Evolutionary conservation across 2,888 invertebrate species (phyloP), one percentile per base, ranked within the genome.

Genomic region (Drosophila parthenogenetica): DNA sequence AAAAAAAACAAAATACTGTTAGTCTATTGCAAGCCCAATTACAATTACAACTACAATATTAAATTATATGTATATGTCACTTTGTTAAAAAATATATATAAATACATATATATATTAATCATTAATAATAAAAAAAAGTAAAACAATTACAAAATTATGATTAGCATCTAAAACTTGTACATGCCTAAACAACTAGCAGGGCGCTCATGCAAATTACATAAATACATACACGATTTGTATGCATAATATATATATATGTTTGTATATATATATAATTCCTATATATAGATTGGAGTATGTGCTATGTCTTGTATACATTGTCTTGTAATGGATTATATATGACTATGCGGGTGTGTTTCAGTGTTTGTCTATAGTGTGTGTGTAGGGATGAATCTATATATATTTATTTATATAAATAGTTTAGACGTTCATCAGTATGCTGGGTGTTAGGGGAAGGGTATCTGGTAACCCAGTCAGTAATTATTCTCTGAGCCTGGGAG

Each of bases 301-400:
- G 87, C 89, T 86, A 86, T 88, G 83, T 83, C 89, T 88, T 88
- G 89, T 84, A 86, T 84, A 88, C 89, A 88, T 86, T 86, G 89
- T 84, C 83, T 86, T 86, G 84, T 77, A 71, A 79, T 83, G 78
- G 83, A 29, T 29, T 67, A 88, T 86, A 86, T 82, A 86, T 88
- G 83, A 84, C 89, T 84, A 84, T 81, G 68, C 67, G 65, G 71
- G 76, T 87, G 50, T 72, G 58, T 57, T 4, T 46, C 32, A 46
- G 42, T 57, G 29, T 64, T 32, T 51, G 2, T 74, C 49, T 78
- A 65, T 67, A 29, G 63, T 81, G 78, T 73, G 25, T 45, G 48
- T 51, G 2, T 74, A 50, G 65, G 57, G 75, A 42, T 55, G 57
- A 73, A 45, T 80, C 43, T 59, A 48, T 76, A 42, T 81, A 51